Conservation (phyloP, 2,113 vertebrate genomes). For the Malurus melanocephalus region DNA sequence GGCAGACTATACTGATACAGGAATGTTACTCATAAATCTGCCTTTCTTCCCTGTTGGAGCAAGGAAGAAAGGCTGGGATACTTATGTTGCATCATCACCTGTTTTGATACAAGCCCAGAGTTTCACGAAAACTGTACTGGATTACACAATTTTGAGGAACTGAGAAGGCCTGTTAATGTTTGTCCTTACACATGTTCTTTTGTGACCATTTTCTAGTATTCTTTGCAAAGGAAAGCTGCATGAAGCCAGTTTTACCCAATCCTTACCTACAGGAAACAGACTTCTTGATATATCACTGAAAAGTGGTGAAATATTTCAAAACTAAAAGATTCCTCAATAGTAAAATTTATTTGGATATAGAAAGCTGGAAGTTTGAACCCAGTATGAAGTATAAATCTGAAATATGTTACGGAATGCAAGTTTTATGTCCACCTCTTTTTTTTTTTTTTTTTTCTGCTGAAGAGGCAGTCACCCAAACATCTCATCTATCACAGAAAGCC, state of each 20-base stretch:
- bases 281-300: not conserved
- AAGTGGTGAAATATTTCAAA: not conserved
- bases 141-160: not conserved
- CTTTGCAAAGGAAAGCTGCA: not conserved
- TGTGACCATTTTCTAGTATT: not conserved
- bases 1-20: not conserved
- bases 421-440: not conserved
- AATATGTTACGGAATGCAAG: not conserved
- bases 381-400: not conserved
- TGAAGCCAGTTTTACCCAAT: not conserved
- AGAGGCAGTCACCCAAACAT: constrained; percentile 1
- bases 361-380: not conserved
- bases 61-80: not conserved
- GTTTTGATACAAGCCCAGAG: not conserved
- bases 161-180: not conserved
- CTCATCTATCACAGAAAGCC: constrained; percentile 14
- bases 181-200: not conserved
- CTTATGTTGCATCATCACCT: not conserved
- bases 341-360: not conserved
- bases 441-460: not conserved
- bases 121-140: not conserved
- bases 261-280: not conserved
- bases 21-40: not conserved
- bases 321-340: not conserved
- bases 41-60: not conserved